Conservation (phyloP, 2,888 invertebrate genomes). For the Dicycla oo region DNA sequence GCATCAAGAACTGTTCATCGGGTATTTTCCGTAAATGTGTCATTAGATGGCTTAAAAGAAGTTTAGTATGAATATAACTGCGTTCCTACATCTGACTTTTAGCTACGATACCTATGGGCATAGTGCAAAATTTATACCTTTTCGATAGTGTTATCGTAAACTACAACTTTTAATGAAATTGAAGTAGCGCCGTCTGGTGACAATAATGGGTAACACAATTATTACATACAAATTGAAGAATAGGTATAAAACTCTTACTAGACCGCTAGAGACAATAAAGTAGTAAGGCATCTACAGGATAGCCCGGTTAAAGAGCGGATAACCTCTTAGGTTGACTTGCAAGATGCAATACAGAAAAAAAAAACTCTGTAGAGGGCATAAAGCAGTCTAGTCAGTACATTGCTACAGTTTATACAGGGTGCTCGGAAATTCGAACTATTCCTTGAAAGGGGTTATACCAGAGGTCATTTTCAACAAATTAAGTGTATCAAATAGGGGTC, state of each 20-base stretch:
- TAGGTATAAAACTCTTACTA: too few relatives aligned
- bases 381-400: not conserved
- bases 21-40: too few relatives aligned
- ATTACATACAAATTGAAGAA: not conserved
- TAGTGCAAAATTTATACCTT: not conserved
- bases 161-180: not conserved
- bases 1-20: not conserved
- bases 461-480: too few relatives aligned
- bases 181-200: too few relatives aligned
- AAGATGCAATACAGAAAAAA: not conserved
- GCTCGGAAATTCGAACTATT: too few relatives aligned
- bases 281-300: not conserved
- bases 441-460: too few relatives aligned
- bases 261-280: too few relatives aligned
- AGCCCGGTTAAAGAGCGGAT: not conserved
- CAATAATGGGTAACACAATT: not conserved
- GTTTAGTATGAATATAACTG: too few relatives aligned
- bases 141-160: too few relatives aligned
- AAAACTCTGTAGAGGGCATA: too few relatives aligned
- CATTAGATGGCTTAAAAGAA: too few relatives aligned
- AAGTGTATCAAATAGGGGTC: too few relatives aligned
- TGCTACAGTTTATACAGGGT: not conserved
- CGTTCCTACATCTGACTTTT: not conserved
- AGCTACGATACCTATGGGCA: not conserved
- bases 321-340: not conserved